phyloP scores from a whole-genome alignment of 2,888 invertebrate genomes.

The Drosophila incognita region DNA sequence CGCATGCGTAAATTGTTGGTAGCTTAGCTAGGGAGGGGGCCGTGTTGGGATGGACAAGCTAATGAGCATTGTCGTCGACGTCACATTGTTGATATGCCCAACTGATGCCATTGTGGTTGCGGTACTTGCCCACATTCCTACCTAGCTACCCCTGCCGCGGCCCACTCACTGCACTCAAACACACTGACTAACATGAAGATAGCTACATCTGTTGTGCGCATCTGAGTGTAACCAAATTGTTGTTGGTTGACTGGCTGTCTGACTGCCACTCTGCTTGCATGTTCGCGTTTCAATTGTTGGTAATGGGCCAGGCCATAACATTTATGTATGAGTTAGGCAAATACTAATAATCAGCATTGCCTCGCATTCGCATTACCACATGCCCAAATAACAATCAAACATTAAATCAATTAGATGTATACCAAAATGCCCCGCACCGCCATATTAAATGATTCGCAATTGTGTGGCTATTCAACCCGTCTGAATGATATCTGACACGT shows the following conservation, averaged over 20 bases:
- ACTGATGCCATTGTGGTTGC: conserved; percentile 58
- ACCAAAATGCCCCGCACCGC: not conserved
- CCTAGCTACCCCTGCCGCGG: conserved; percentile 29
- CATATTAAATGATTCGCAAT: conserved; percentile 8
- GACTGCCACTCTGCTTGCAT: conserved; percentile 9
- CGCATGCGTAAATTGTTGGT: conserved; percentile 45
- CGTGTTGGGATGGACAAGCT: not conserved
- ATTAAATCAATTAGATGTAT: conserved; percentile 57
- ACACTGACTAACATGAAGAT: conserved; percentile 6
- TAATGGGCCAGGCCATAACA: conserved; percentile 61
- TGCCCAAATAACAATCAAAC: conserved; percentile 55
- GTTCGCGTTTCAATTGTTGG: conserved; percentile 31
- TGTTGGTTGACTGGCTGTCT: conserved; percentile 36
- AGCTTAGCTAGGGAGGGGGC: not conserved
- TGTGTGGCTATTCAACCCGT: conserved; percentile 1
- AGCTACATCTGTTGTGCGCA: conserved; percentile 39
- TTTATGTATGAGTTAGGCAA: conserved; percentile 65
- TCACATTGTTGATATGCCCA: conserved; percentile 63
- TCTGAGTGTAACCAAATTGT: conserved; percentile 68
- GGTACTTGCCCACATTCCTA: conserved; percentile 16
- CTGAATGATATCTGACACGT: conserved; percentile 39
- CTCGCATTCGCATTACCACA: conserved; percentile 41
- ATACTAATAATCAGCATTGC: conserved; percentile 55
- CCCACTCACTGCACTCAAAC: conserved; percentile 21
- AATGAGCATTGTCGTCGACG: conserved; percentile 44